Evolutionary conservation across 2,888 invertebrate species (phyloP).

Genomic region (Caenorhabditis sp.): DNA sequence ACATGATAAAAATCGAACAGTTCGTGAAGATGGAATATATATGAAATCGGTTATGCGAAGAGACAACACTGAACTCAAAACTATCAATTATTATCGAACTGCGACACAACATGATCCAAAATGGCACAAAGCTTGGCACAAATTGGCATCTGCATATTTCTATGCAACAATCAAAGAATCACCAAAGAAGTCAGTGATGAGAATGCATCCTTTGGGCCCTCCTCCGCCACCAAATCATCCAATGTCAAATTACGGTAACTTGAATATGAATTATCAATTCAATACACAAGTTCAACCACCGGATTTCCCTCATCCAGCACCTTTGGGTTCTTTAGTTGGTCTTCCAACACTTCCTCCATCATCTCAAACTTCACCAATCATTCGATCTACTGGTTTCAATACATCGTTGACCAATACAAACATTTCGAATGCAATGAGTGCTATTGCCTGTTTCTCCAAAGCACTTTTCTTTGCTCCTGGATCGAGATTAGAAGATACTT

Average conservation of each 20-base stretch:
- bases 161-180: conserved; percentile 81
- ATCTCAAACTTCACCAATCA: background rate
- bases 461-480: conserved; percentile 61
- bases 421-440: conserved; percentile 37
- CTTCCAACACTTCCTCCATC: background rate
- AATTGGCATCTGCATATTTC: conserved; percentile 97
- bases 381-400: background rate
- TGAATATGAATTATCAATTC: background rate
- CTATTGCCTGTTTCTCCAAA: conserved; percentile 57
- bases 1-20: conserved; percentile 4
- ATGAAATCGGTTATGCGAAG: background rate
- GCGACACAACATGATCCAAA: conserved; percentile 85
- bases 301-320: conserved; percentile 31
- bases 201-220: conserved; percentile 3
- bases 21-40: background rate
- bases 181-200: conserved; percentile 6
- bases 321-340: conserved; percentile 27
- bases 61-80: conserved; percentile 47
- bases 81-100: conserved; percentile 79
- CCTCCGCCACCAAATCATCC: conserved; percentile 10
- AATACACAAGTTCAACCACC: background rate
- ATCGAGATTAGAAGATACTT: conserved; percentile 88
- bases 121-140: conserved; percentile 93
- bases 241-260: background rate
- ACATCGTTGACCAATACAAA: conserved; percentile 3